Base-by-base conservation (phyloP, 2,113 vertebrate species). In the Ptilorrhoa leucosticta region DNA sequence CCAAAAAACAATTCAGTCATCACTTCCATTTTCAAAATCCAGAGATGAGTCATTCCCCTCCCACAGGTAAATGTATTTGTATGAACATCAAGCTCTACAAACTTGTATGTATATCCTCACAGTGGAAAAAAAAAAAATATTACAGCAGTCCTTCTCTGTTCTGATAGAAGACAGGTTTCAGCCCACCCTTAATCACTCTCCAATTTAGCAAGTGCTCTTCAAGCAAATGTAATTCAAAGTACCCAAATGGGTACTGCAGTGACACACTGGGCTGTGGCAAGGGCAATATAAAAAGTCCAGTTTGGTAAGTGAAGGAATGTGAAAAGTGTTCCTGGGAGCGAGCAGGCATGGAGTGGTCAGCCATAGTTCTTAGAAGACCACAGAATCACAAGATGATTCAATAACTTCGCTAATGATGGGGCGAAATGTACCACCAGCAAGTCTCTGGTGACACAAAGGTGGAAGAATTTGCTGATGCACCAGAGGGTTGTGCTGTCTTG, bases 1-100 rank as follows among this genome's bases (percentile, higher is more conserved):
- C 64, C 93, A 95, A 80, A 96, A 96, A 93, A 92, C 85, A 96
- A 96, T 87, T 85, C 92, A 96, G 71, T 92, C 90, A 96, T 92
- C 90, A 77, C n/a, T 92, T 90, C 86, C 85, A 90, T 95, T 93
- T 96, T 73, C 93, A 92, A 95, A 96, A 90, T 53, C 44, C 68
- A 93, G 51, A 83, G 51, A 97, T 97, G 94, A 95, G 48, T 96
- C 93, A 96, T 75, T 83, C 7, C 10, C 56, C 92, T 95, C 96
- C 93, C 83, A 96, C 93, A 94, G 92, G 95, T 93, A 95, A 95
- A 89, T 19, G 58, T 51, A 80, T 93, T 87, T 92, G 82, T 81
- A 53, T 63, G 79, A 95, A 86, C 72, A 93, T 75, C 79, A 90
- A 71, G 51, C 68, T 93, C 71, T 70, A 63, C n/a, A 86, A 78